A percentile compares a stretch with the other conserved stretches of the same genome.
Evolutionary conservation across 2,113 vertebrate species (phyloP).

Genomic region (Pseudorhombus dupliciocellatus): DNA sequence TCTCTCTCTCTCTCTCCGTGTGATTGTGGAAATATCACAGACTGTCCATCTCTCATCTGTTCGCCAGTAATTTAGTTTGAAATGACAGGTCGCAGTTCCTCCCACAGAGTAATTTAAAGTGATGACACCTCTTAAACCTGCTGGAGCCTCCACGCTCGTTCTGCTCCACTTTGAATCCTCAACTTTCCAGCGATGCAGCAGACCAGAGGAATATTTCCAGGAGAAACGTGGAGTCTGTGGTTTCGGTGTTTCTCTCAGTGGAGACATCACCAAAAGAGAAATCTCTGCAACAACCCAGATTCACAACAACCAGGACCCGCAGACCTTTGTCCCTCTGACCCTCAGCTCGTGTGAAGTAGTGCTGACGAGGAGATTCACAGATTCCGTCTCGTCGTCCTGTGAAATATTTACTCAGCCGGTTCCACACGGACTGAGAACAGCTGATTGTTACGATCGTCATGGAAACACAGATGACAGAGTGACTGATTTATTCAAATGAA

Average conservation of each 20-base stretch:
- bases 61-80: not conserved
- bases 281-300: not conserved
- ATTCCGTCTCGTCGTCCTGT: not conserved
- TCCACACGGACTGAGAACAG: not conserved
- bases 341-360: too few species aligned
- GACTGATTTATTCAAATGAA: not conserved
- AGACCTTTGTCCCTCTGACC: not conserved
- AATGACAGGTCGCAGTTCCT: not conserved
- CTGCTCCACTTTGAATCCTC: not conserved
- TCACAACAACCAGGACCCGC: not conserved
- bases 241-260: not conserved
- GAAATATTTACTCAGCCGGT: not conserved
- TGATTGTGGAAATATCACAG: not conserved
- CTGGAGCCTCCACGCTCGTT: not conserved
- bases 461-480: not conserved
- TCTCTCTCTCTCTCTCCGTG: not conserved
- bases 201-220: conserved; percentile 3
- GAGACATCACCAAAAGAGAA: not conserved
- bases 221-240: not conserved
- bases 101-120: not conserved
- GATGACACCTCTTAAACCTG: not conserved
- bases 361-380: not conserved
- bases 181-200: not conserved
- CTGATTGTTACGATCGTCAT: not conserved
- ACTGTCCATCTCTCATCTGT: not conserved